Base-by-base conservation (phyloP, 2,888 invertebrate genomes). In the Pristionchus maxplancki region DNA sequence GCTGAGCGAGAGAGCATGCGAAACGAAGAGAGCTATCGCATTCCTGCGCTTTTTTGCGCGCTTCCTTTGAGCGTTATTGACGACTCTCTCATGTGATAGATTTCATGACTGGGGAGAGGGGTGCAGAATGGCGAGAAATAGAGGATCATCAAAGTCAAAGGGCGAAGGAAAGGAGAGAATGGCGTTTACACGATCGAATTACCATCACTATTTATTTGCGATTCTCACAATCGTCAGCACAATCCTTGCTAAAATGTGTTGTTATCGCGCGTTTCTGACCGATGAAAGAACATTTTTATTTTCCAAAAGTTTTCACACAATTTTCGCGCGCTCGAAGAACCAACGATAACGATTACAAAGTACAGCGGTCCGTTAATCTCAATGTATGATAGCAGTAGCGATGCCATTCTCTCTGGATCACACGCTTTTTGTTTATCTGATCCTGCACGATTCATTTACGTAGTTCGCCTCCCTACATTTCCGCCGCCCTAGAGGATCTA, bases 91-190 rank as follows among this genome's bases (percentile, higher is more conserved):
- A 71, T 71, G 37, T 34, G 71, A 71, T 71, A 24, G 34, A 71
- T 71, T 71, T 71, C 37, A 40, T 71, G 71, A 71, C 71, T 37
- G 71, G 31, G 37, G 71, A 71, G 31, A 71, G 20, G 20, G 20
- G 20, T 2, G n/a, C 24, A 58, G 67, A 67, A 34, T n/a, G 67
- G 67, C 67, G 67, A 67, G 67, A 67, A 28, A 78, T 34, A 34
- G 44, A 48, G n/a, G 78, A 78, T 78, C 44, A 44, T 78, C 78
- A 78, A 44, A 44, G n/a, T 78, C 78, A 48, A 78, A 28, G 78
- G 40, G 34, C 44, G 78, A 2, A 31, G 67, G 67, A 67, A 34
- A 67, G 67, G 11, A 20, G 24, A 37, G 71, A 74, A 71, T 37
- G 71, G 4, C 37, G 34, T 34, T 37, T 71, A 34, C 34, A 71